Conservation (phyloP, 2,888 invertebrate species). For the Mesorhabditis spiculigera region DNA sequence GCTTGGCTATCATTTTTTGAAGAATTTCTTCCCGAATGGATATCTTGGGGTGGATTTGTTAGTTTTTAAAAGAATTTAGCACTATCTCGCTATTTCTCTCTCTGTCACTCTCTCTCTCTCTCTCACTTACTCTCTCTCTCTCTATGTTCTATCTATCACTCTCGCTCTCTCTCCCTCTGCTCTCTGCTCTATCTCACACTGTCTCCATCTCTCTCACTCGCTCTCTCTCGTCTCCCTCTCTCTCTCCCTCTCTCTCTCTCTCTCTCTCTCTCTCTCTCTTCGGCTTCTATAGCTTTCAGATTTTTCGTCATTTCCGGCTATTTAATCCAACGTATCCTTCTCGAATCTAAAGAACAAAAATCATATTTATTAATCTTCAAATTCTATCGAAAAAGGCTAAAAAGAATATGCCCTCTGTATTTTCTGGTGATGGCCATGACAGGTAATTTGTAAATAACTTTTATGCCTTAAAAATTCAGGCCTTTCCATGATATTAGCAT, state of each 20-base stretch:
- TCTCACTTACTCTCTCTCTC: no score
- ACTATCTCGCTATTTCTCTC: no score
- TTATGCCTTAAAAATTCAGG: background rate
- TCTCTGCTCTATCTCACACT: no score
- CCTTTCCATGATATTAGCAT: background rate
- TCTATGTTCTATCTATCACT: no score
- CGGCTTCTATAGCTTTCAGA: background rate
- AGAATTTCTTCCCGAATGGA: conserved; percentile 10
- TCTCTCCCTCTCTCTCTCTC: no score
- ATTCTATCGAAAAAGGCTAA: background rate
- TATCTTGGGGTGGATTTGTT: conserved; percentile 14
- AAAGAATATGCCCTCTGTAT: background rate
- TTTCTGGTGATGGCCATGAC: background rate
- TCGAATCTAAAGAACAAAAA: background rate
- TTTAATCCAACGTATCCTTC: background rate
- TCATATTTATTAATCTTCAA: background rate
- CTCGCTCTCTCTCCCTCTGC: no score
- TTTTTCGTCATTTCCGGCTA: conserved; percentile 2
- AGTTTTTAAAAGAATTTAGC: background rate
- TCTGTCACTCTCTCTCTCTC: no score
- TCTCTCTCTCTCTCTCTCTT: no score
- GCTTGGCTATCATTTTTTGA: conserved; percentile 10
- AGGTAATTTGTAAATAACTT: background rate
- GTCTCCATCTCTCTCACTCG: no score
- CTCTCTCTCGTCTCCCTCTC: no score